Base-by-base conservation (phyloP, 2,113 vertebrate genomes). In the Himantopus leucocephalus region DNA sequence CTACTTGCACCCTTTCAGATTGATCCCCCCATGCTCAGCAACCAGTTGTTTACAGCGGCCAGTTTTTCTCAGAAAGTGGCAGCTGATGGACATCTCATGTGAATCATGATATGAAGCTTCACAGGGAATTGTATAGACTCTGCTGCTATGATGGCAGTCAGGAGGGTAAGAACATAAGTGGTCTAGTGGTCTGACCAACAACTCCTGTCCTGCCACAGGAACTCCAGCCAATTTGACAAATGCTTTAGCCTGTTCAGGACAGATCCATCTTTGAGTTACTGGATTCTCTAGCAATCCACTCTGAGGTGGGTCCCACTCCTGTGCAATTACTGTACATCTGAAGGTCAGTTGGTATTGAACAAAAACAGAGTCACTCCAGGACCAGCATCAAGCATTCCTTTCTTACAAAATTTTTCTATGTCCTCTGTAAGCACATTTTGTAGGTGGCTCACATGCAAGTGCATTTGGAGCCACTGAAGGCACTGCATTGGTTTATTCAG, bases 261-360 rank as follows among this genome's bases (percentile, higher is more conserved):
- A 55, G 27, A 43, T 53, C 18, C 7, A 4, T 48, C 18, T 71
- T 53, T 1, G 2, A 39, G 27, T 71, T 70, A 21, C 19, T 22
- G 29, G 12, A n/a, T 68, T 84, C 43, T 45, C 29, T 68, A 53
- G 48, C 41, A 84, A 34, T 45, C 16, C 2, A 0, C 39, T 55
- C 55, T 35, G 68, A 63, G 39, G 14, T 37, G 12, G 17, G 17
- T 73, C 32, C 20, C 7, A 13, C 55, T 52, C 22, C 45, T 64
- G 45, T 52, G 26, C 7, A 14, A n/a, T 50, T 73, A 18, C 30
- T n/a, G 1, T 14, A 5, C 0, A 0, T 45, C 37, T 75, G 60
- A 63, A 63, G 19, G 47, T 43, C 20, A 9, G 7, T 17, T 75
- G 62, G 26, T 34, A 21, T 8, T 34, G 34, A 93, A 74, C 7